Evolutionary conservation across 1,140 invertebrate species (phyloP).

Genomic region (Drosophila sp.): DNA sequence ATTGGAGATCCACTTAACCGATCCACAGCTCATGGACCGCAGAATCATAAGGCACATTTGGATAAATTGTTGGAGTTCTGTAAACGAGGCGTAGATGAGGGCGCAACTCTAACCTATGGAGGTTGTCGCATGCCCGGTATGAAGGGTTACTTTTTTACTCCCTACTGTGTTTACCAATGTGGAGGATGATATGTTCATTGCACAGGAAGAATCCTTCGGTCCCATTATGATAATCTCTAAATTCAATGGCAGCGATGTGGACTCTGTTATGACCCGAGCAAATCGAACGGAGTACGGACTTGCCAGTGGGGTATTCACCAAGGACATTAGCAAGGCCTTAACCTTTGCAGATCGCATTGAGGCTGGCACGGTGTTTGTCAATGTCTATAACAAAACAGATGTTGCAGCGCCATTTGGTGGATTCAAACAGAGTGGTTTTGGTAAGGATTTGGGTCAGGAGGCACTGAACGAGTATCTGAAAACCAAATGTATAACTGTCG

Average conservation of each 20-base stretch:
- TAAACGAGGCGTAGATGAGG: constrained; percentile 91
- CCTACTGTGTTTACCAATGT: constrained; percentile 96
- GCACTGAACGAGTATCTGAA: constrained; percentile 98
- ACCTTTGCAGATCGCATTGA: constrained; percentile 94
- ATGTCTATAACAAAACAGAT: constrained; percentile 99
- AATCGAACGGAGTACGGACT: constrained; percentile 97
- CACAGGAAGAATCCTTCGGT: constrained; percentile 97
- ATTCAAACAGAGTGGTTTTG: constrained; percentile 98
- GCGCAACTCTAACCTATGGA: constrained; percentile 93
- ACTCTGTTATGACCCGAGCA: constrained; percentile 93
- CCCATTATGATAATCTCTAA: constrained; percentile 98
- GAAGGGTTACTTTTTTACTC: constrained; percentile 94
- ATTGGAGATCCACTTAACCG: constrained; percentile 96
- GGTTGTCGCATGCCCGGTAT: constrained; percentile 90
- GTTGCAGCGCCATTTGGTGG: constrained; percentile 98
- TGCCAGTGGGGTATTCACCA: constrained; percentile 96
- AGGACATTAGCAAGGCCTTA: constrained; percentile 94
- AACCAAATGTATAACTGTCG: constrained; percentile 97
- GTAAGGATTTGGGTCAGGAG: constrained; percentile 97
- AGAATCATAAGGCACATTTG: constrained; percentile 96
- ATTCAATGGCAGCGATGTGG: constrained; percentile 93
- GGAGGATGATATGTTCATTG: constrained; percentile 95
- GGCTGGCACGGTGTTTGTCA: constrained; percentile 97
- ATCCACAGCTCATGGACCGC: constrained; percentile 95
- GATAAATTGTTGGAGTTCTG: constrained; percentile 94